Evolutionary conservation across 2,797 vertebrate genomes (phyloP).

Genomic region (Falco peregrinus): DNA sequence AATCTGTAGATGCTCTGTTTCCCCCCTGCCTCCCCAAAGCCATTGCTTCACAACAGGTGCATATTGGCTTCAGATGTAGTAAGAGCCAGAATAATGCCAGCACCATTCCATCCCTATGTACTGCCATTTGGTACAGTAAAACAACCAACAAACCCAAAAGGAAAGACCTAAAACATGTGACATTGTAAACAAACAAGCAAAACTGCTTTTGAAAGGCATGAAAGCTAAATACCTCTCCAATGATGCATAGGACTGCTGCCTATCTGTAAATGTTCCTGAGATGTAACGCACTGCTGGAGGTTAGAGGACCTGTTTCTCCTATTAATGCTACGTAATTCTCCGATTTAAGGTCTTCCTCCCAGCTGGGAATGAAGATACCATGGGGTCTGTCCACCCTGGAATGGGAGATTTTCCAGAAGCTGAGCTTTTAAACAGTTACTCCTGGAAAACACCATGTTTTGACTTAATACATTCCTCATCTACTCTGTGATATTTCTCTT

Average conservation of each 20-base stretch:
- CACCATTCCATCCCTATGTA: not conserved
- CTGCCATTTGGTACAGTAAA: not conserved
- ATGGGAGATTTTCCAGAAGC: not conserved
- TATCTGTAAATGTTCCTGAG: not conserved
- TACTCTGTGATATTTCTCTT: not conserved
- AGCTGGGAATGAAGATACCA: not conserved
- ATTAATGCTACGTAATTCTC: not conserved
- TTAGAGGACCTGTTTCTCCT: not conserved
- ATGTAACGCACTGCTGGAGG: not conserved
- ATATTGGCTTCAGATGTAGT: not conserved
- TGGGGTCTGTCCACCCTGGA: not conserved
- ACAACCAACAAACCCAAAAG: not conserved
- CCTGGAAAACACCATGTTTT: not conserved
- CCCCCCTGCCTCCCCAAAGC: not conserved
- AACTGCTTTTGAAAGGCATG: not conserved
- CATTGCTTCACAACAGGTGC: not conserved
- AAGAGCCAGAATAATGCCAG: not conserved
- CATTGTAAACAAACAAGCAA: not conserved
- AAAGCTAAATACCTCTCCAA: not conserved
- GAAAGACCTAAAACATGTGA: not conserved
- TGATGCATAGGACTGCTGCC: not conserved
- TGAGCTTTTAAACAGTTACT: not conserved
- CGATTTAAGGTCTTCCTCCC: not conserved
- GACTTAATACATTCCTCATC: not conserved
- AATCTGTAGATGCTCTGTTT: not conserved